phyloP scores from a whole-genome alignment of 2,797 vertebrate genomes.

The Apogon hyalosoma region DNA sequence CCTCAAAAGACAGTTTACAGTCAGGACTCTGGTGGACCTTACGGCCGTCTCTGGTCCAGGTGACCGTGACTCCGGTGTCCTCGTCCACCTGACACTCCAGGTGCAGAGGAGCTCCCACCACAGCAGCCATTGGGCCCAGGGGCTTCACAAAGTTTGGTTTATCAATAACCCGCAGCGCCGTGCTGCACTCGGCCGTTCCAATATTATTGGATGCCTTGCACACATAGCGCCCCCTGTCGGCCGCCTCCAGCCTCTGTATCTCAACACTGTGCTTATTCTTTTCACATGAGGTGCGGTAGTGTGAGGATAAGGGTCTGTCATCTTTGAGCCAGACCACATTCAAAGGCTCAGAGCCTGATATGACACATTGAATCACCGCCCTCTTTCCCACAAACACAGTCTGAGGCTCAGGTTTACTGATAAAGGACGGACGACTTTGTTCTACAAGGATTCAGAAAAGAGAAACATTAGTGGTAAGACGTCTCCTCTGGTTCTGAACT shows the following conservation, averaged over 20 bases:
- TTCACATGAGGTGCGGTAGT: slow-evolving; percentile 79
- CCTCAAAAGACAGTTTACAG: slow-evolving; percentile 92
- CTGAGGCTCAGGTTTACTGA: slow-evolving; percentile 89
- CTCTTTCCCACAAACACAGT: slow-evolving; percentile 90
- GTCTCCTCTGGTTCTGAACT: not conserved
- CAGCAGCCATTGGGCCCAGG: slow-evolving; percentile 84
- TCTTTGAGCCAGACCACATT: slow-evolving; percentile 90
- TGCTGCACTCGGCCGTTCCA: slow-evolving; percentile 88
- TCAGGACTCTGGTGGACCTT: slow-evolving; percentile 91
- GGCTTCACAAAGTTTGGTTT: slow-evolving; percentile 89
- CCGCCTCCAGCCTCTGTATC: slow-evolving; percentile 78
- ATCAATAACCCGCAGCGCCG: slow-evolving; percentile 87
- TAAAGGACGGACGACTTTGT: slow-evolving; percentile 88
- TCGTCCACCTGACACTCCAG: slow-evolving; percentile 92
- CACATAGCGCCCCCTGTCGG: slow-evolving; percentile 86
- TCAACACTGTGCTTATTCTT: slow-evolving; percentile 90
- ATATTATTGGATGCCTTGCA: slow-evolving; percentile 89
- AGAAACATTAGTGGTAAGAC: slow-evolving; percentile 61
- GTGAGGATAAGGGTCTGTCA: slow-evolving; percentile 75
- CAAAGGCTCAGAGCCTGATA: slow-evolving; percentile 88
- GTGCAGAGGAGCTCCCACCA: slow-evolving; percentile 87
- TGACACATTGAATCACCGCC: slow-evolving; percentile 87
- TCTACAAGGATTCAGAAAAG: slow-evolving; percentile 82
- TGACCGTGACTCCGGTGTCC: slow-evolving; percentile 88
- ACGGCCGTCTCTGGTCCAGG: slow-evolving; percentile 89